Base-by-base conservation (phyloP, 2,888 invertebrate species). In the Ceramica pisi region DNA sequence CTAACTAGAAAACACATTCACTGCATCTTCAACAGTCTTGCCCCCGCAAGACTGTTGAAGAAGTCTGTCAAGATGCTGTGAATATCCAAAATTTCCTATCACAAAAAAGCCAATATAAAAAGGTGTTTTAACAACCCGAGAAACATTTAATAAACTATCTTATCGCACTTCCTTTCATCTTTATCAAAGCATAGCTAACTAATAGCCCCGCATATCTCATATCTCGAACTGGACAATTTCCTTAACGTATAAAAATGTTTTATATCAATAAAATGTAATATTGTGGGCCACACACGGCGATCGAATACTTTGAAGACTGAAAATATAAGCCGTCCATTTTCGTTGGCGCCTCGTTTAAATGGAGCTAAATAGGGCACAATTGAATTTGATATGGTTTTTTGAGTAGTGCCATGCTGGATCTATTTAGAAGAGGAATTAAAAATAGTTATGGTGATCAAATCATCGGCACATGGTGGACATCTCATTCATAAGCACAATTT, bases 181-280 rank as follows among this genome's bases (percentile, higher is more conserved):
- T 46, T 64, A 68, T 60, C 48, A 62, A 77, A 61, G 19, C 26
- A 35, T 35, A 78, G 53, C 61, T 38, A 1, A 55, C 31, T 50
- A 67, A 74, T 53, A 73, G 31, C 35, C 10, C 55, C 12, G 46
- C 26, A 44, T 62, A 75, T 75, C 57, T 75, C 65, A n/a, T 71
- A 75, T 68, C 80, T 80, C 31, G 4, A 26, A 51, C 57, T 77
- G 77, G 44, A 61, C 46, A 21, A 57, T 26, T 61, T 60, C 80
- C 68, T 77, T 31, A 67, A 48, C 35, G 19, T 70, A 84, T 79
- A 84, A 84, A 84, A 84, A 82, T 84, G 77, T 84, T 82, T 84
- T 77, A 84, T 82, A 79, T 81, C 84, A 84, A 82, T 84, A 84
- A 82, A 81, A 84, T 84, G 82, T 84, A 80, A 84, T 84, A 84